Base-by-base conservation (phyloP, 1,140 invertebrate genomes). In the Pantala flavescens region DNA sequence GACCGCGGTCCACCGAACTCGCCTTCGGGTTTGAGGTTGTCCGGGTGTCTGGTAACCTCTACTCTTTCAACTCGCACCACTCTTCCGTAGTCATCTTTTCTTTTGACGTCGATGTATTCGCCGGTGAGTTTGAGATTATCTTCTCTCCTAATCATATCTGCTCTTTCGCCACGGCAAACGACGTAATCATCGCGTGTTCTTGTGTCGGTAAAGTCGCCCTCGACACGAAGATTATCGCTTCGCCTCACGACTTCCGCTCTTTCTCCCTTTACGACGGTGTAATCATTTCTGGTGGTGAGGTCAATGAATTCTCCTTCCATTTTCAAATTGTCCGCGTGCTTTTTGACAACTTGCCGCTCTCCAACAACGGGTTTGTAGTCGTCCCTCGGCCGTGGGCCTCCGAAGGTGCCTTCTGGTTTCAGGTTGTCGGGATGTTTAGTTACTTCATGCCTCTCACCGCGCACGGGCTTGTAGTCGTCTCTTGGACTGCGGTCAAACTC, bases 141-240 rank as follows among this genome's bases (percentile, higher is more conserved):
- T 24, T 76, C 28, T 28, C 72, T 77, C 36, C 74, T 79, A 11
- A 71, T 74, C 7, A 76, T 24, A 36, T 74, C 63, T 23, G 71
- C 73, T 72, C 79, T 72, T 9, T 79, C 78, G 16, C 79, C 79
- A 12, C 71, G 74, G 1, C 70, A 71, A 19, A 75, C 23, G 70
- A 79, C 78, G 74, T 83, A 84, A 70, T 86, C 85, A 43, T 84
- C 83, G 71, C 80, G 80, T 28, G 81, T 80, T 28, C 81, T 78
- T 23, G 77, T 75, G 75, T 84, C 81, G 7, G 84, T 83, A 81
- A 88, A 87, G 77, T 83, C 84, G 0, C 87, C 88, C 82, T 89
- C 88, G 76, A 87, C 85, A 80, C 85, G 87, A 7, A 93, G 79
- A 82, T 93, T 88, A 78, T 90, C 88, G 76, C 85, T 83, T 43